Conservation (phyloP, 2,113 vertebrate genomes). For the Brachionichthys hirsutus region DNA sequence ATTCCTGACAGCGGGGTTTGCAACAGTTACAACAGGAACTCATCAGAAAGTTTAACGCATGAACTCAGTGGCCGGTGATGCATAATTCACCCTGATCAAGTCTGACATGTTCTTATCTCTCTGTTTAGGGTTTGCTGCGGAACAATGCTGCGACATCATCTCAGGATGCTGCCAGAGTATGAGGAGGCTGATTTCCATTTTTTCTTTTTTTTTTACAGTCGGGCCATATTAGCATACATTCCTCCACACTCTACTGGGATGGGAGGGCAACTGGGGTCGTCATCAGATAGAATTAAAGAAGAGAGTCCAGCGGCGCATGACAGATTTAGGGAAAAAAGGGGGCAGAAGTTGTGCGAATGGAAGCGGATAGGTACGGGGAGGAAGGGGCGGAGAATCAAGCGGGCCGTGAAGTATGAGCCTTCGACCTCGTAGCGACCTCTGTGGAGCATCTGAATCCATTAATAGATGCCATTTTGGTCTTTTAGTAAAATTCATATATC, state of each 20-base stretch:
- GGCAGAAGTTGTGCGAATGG: not conserved
- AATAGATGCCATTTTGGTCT: conserved; percentile 24
- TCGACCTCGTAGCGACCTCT: conserved; percentile 6
- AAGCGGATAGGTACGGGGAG: no score
- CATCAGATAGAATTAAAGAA: conserved; percentile 69
- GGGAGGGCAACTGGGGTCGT: conserved; percentile 43
- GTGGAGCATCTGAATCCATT: conserved; percentile 27
- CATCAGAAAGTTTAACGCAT: conserved; percentile 30
- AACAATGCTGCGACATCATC: conserved; percentile 45
- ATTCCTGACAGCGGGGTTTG: conserved; percentile 4
- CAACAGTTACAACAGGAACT: conserved; percentile 35
- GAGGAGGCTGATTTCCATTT: conserved; percentile 58
- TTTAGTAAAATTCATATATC: conserved; percentile 15
- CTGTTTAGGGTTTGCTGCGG: conserved; percentile 50
- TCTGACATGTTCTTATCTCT: conserved; percentile 60
- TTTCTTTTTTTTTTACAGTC: no score
- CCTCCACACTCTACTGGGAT: conserved; percentile 16
- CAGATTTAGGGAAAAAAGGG: conserved; percentile 50
- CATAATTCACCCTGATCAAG: conserved; percentile 65
- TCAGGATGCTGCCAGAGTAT: conserved; percentile 15
- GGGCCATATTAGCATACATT: conserved; percentile 66
- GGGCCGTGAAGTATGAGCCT: conserved; percentile 21
- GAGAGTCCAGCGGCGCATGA: conserved; percentile 51
- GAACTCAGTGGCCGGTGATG: conserved; percentile 42
- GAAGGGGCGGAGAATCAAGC: conserved; percentile 19